Percentiles rank a stretch among this genome's conserved stretches.
Conservation (phyloP, 2,888 invertebrate species). For the Monopis laevigella region DNA sequence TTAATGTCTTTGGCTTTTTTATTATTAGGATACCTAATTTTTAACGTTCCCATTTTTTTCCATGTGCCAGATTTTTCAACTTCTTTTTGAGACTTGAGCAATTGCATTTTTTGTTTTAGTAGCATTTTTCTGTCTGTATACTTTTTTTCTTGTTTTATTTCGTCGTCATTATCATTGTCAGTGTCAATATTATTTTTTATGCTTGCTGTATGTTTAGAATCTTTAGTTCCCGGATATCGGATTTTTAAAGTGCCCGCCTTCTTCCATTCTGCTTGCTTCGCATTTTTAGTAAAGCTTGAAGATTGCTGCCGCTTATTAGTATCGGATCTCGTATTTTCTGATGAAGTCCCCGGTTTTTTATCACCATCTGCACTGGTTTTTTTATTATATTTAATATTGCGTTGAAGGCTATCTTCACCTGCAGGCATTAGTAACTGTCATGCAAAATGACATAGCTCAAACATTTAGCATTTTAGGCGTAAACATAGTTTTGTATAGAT, state of each 20-base stretch:
- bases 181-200: conserved; percentile 41
- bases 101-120: conserved; percentile 22
- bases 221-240: conserved; percentile 28
- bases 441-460: conserved; percentile 68
- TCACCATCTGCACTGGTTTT: conserved; percentile 63
- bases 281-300: conserved; percentile 20
- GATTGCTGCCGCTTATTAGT: conserved; percentile 22
- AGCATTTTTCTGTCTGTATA: conserved; percentile 3
- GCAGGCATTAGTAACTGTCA: conserved; percentile 70
- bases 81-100: conserved; percentile 20
- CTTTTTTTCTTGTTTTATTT: conserved; percentile 24
- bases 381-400: conserved; percentile 54
- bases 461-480: conserved; percentile 59
- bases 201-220: conserved; percentile 30
- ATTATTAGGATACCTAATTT: conserved; percentile 33
- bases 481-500: conserved; percentile 34
- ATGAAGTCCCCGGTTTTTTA: conserved; percentile 41
- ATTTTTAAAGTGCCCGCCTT: conserved; percentile 42
- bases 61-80: conserved; percentile 34
- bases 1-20: conserved; percentile 30
- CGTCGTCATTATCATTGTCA: conserved; percentile 43
- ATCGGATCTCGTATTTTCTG: conserved; percentile 26
- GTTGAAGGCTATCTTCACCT: conserved; percentile 65
- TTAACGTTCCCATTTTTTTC: conserved; percentile 41
- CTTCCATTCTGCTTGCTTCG: conserved; percentile 32